Percentiles rank a stretch among this genome's conserved stretches.
phyloP scores from a whole-genome alignment of 2,113 vertebrate genomes.

The Vireo altiloquus region DNA sequence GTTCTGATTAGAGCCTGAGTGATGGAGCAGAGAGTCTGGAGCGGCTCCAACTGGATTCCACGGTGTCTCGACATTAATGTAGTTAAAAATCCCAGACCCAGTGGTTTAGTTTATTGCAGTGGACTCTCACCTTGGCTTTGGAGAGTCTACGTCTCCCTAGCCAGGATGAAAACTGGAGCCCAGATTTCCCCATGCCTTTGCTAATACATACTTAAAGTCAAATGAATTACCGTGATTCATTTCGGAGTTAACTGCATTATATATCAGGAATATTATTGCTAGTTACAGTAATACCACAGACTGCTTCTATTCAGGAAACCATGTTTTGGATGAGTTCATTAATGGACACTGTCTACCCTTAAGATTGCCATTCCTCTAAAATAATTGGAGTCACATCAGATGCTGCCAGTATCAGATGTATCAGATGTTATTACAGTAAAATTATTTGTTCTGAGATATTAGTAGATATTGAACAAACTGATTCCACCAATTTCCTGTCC shows the following conservation, averaged over 20 bases:
- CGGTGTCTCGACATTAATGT: neutral
- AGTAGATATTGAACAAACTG: neutral
- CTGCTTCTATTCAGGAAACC: neutral
- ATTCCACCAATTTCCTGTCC: neutral
- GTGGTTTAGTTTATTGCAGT: neutral
- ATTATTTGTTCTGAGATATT: neutral
- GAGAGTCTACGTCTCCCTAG: neutral
- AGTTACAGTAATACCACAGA: neutral
- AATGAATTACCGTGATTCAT: neutral
- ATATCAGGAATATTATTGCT: neutral
- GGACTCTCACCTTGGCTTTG: neutral
- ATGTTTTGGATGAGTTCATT: neutral
- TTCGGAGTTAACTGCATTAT: neutral
- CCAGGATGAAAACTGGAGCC: neutral
- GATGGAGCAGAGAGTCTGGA: conserved; percentile 42
- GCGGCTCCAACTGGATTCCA: conserved; percentile 26
- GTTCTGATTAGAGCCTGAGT: conserved; percentile 6
- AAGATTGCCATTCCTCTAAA: neutral
- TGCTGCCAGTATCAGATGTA: neutral
- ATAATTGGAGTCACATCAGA: neutral
- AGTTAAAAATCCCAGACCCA: conserved; percentile 30
- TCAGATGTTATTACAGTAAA: neutral
- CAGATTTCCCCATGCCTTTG: neutral
- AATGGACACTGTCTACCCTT: neutral
- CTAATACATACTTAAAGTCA: neutral